Evolutionary conservation across 2,797 vertebrate genomes (phyloP).

Genomic region (Acanthornis magna): DNA sequence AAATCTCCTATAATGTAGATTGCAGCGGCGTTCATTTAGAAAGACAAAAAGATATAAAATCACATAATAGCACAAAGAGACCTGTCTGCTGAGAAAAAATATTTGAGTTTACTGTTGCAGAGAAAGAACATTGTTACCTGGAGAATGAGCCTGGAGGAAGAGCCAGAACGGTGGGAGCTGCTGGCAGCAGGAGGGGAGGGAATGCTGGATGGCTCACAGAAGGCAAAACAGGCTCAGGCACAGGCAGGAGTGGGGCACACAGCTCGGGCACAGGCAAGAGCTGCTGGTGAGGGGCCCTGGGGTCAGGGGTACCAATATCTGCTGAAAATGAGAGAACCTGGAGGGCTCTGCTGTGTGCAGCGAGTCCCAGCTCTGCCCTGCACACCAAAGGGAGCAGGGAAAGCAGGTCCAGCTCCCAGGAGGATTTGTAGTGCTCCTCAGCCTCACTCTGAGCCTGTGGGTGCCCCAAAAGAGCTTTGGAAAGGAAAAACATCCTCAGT

Average conservation of each 20-base stretch:
- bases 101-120: background rate
- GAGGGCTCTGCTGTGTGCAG: background rate
- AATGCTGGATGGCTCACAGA: background rate
- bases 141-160: conserved; percentile 6
- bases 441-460: accelerated
- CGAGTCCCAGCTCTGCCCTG: background rate
- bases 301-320: background rate
- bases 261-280: background rate
- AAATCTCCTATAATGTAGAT: background rate
- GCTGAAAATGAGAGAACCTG: background rate
- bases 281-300: background rate
- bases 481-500: background rate
- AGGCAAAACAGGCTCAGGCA: background rate
- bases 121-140: conserved; percentile 53
- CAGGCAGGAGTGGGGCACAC: background rate
- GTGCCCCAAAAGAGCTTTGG: background rate
- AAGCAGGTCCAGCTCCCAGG: background rate
- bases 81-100: background rate
- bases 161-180: background rate
- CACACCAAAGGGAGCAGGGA: background rate
- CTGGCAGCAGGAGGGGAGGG: background rate
- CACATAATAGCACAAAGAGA: background rate
- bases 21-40: background rate
- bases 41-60: background rate
- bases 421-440: accelerated